Percentiles rank a stretch among this genome's conserved stretches.
Conservation (phyloP, 2,888 invertebrate species). For the Gandaritis pyraliata region DNA sequence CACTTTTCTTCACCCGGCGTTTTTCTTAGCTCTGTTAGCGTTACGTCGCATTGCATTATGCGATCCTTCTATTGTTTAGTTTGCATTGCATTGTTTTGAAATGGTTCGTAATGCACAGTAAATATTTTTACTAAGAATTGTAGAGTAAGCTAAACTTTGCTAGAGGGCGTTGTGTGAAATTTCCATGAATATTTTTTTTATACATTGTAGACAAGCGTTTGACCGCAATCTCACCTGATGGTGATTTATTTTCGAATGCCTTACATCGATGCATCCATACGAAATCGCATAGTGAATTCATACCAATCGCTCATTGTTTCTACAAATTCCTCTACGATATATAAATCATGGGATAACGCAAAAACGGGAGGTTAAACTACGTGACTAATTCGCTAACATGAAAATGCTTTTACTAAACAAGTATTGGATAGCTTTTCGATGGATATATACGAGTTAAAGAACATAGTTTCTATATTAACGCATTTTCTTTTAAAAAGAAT, state of each 20-base stretch:
- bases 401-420: constrained; percentile 64
- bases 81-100: constrained; percentile 39
- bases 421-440: constrained; percentile 51
- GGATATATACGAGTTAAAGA: constrained; percentile 36
- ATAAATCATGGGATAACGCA: constrained; percentile 59
- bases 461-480: background rate
- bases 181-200: too few relatives aligned
- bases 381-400: constrained; percentile 66
- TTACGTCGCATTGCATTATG: constrained; percentile 47
- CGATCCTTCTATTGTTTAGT: constrained; percentile 39
- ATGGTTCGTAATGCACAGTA: constrained; percentile 27
- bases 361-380: constrained; percentile 53
- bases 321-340: constrained; percentile 55
- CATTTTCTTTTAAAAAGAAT: background rate
- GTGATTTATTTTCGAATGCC: too few relatives aligned
- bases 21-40: constrained; percentile 23
- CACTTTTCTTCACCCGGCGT: background rate
- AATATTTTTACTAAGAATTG: constrained; percentile 21
- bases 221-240: too few relatives aligned
- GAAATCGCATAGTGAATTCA: constrained; percentile 49
- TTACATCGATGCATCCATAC: constrained; percentile 38
- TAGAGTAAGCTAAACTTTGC: background rate
- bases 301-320: constrained; percentile 55
- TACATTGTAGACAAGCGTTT: too few relatives aligned
- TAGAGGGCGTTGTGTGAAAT: too few relatives aligned